phyloP scores from a whole-genome alignment of 2,888 invertebrate species.

The Athetis lepigone region DNA sequence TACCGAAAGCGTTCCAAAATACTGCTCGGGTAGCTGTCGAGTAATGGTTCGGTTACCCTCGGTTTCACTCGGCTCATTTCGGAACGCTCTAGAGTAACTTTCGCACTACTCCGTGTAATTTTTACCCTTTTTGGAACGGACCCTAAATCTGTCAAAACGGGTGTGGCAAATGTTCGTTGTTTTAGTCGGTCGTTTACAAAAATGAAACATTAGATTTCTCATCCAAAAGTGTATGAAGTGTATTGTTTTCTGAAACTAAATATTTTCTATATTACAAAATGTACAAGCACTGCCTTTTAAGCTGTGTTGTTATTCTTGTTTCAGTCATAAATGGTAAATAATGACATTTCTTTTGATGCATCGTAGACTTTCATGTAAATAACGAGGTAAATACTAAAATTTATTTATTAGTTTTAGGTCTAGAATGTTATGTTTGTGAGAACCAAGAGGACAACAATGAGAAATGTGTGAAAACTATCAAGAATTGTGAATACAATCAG shows the following conservation, averaged over 20 bases:
- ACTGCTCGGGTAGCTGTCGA: too few relatives aligned
- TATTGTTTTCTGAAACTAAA: background rate
- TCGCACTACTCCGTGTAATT: too few relatives aligned
- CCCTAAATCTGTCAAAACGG: conserved; percentile 53
- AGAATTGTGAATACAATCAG: conserved; percentile 96
- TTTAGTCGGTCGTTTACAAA: conserved; percentile 22
- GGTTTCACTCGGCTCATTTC: too few relatives aligned
- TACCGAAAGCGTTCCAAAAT: too few relatives aligned
- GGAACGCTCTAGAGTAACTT: too few relatives aligned
- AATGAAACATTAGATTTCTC: conserved; percentile 14
- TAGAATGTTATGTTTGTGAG: conserved; percentile 98
- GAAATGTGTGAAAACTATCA: conserved; percentile 97
- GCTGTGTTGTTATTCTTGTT: conserved; percentile 41
- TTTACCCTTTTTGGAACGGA: too few relatives aligned
- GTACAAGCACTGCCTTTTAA: conserved; percentile 39
- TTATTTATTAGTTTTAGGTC: conserved; percentile 89
- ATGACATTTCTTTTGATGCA: conserved; percentile 4
- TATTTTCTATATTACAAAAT: conserved; percentile 32
- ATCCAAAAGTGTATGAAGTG: background rate
- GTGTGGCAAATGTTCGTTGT: conserved; percentile 51
- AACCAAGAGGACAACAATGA: conserved; percentile 97
- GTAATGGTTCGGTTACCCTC: too few relatives aligned
- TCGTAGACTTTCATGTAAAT: background rate
- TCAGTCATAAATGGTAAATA: conserved; percentile 59
- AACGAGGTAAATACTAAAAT: conserved; percentile 15